phyloP scores from a whole-genome alignment of 2,888 invertebrate genomes.

The Dryococelus australis region DNA sequence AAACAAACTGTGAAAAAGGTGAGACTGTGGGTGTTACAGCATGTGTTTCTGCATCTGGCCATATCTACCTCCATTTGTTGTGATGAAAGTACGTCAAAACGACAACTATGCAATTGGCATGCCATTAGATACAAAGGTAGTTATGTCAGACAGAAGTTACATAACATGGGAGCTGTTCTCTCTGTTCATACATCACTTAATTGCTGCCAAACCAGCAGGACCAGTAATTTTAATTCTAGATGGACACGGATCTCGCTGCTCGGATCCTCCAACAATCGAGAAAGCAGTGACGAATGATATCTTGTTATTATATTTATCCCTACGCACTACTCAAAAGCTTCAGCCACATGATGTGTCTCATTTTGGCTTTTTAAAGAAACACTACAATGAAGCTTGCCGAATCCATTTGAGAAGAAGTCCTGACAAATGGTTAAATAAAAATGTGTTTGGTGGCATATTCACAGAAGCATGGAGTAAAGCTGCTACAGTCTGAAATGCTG shows the following conservation, averaged over 20 bases:
- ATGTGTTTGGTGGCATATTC: background rate
- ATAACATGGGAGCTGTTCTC: conserved; percentile 20
- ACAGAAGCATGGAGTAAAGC: conserved; percentile 13
- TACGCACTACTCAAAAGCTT: background rate
- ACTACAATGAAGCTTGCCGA: conserved; percentile 23
- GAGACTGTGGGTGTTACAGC: conserved; percentile 16
- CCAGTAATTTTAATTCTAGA: too few species aligned
- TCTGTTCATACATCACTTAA: background rate
- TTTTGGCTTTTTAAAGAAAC: conserved; percentile 3
- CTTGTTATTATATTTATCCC: conserved; percentile 4
- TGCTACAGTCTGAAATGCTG: conserved; percentile 11
- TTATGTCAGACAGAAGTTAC: conserved; percentile 20
- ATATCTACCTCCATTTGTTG: conserved; percentile 1
- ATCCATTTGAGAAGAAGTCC: too few species aligned
- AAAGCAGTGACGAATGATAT: background rate
- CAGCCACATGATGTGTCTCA: background rate
- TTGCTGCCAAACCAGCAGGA: conserved; percentile 3
- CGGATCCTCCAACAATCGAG: too few species aligned
- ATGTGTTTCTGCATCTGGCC: background rate
- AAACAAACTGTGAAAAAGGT: conserved; percentile 20
- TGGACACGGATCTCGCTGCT: too few species aligned
- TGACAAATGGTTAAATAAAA: background rate
- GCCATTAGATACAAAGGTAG: conserved; percentile 17
- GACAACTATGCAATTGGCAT: conserved; percentile 13
- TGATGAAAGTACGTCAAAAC: background rate